phyloP scores from a whole-genome alignment of 2,888 invertebrate genomes.

The Ommatoiulus sabulosus region DNA sequence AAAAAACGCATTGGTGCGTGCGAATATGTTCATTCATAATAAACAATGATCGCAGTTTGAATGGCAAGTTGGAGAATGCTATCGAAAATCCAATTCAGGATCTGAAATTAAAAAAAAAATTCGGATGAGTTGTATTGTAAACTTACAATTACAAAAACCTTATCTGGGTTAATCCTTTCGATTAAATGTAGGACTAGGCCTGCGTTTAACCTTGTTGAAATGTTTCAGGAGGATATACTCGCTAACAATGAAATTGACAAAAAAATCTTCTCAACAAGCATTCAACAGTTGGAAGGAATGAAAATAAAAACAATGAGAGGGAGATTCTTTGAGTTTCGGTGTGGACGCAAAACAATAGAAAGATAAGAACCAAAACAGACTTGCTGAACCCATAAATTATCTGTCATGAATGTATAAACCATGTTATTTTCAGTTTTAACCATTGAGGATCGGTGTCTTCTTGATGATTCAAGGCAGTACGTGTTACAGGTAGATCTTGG shows the following conservation, averaged over 20 bases:
- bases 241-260: background rate
- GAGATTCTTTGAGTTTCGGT: background rate
- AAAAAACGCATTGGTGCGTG: background rate
- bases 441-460: background rate
- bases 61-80: background rate
- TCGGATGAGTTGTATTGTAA: background rate
- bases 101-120: background rate
- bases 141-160: background rate
- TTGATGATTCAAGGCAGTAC: background rate
- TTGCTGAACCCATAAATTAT: background rate
- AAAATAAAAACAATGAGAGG: conserved; percentile 23
- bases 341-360: background rate
- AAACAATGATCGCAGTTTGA: background rate
- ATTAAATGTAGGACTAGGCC: conserved; percentile 16
- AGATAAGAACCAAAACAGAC: background rate
- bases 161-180: conserved; percentile 31
- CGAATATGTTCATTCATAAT: background rate
- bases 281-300: background rate
- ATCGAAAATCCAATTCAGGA: background rate
- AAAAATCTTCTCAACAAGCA: background rate
- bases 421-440: background rate
- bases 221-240: background rate
- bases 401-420: background rate
- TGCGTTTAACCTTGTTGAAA: conserved; percentile 15
- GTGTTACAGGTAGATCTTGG: background rate